Conservation (phyloP, 2,797 vertebrate species). For the Acridotheres tristis region DNA sequence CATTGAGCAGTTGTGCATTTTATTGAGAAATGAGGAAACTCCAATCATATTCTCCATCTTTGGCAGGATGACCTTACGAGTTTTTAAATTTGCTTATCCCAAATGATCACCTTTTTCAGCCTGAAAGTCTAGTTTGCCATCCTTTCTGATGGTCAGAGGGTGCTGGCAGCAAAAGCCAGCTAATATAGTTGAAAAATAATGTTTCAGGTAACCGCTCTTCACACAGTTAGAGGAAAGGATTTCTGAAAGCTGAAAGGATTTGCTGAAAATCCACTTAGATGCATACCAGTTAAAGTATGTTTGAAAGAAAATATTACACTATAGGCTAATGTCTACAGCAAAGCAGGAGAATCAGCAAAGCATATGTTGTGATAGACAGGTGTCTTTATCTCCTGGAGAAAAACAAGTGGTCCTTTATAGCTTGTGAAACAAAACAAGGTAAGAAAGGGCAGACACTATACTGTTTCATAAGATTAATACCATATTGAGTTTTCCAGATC, state of each 20-base stretch:
- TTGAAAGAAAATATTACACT: not conserved
- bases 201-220: not conserved
- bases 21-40: not conserved
- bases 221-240: not conserved
- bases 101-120: not conserved
- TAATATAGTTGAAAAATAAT: not conserved
- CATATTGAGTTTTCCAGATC: not conserved
- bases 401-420: not conserved
- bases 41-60: not conserved
- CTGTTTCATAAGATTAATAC: not conserved
- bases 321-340: not conserved
- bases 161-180: not conserved
- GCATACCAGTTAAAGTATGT: not conserved
- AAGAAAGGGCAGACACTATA: not conserved
- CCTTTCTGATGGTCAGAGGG: not conserved
- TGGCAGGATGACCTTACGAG: not conserved
- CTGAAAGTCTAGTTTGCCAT: not conserved
- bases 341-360: not conserved
- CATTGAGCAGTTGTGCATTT: rapidly evolving
- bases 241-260: not conserved
- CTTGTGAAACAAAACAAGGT: not conserved
- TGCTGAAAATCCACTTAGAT: not conserved
- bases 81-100: not conserved
- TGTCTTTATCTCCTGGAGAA: not conserved
- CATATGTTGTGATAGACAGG: not conserved